A percentile compares a stretch with the other conserved stretches of the same genome.
phyloP scores from a whole-genome alignment of 1,140 invertebrate genomes.

The Bombyx mandarina region DNA sequence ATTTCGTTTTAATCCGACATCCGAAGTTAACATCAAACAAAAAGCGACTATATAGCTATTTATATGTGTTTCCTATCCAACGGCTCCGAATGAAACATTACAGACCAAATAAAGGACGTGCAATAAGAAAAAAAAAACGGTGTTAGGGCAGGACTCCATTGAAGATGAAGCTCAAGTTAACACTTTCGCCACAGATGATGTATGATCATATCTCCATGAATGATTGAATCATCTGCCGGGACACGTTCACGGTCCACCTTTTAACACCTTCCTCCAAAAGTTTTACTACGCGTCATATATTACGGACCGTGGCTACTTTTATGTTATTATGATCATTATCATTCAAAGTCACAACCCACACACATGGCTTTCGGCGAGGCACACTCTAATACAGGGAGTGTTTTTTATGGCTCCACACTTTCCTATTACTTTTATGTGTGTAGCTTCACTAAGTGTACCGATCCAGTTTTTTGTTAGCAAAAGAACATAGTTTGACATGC shows the following conservation, averaged over 20 bases:
- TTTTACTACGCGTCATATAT: slow-evolving; percentile 61
- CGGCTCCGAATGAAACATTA: slow-evolving; percentile 25
- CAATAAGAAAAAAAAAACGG: slow-evolving; percentile 33
- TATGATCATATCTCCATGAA: slow-evolving; percentile 62
- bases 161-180: slow-evolving; percentile 37
- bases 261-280: slow-evolving; percentile 64
- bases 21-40: slow-evolving; percentile 18
- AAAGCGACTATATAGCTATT: not conserved
- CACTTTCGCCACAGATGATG: slow-evolving; percentile 60
- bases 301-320: slow-evolving; percentile 55
- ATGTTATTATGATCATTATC: slow-evolving; percentile 62
- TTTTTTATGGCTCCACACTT: slow-evolving; percentile 26
- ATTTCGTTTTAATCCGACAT: slow-evolving; percentile 17
- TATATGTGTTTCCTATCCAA: not conserved
- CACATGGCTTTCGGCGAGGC: slow-evolving; percentile 24
- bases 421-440: slow-evolving; percentile 21
- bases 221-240: slow-evolving; percentile 62
- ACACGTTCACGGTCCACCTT: slow-evolving; percentile 54
- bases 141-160: slow-evolving; percentile 30
- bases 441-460: not conserved
- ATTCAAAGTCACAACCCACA: slow-evolving; percentile 57
- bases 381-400: slow-evolving; percentile 19
- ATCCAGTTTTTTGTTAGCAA: slow-evolving; percentile 1
- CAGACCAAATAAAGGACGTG: slow-evolving; percentile 33
- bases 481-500: not conserved